A percentile compares a stretch with the other conserved stretches of the same genome.
These are phyloP conservation scores for Meta bourneti DNA, from an alignment of 2,888 invertebrate species.

Conservation along the genomic window DNA sequence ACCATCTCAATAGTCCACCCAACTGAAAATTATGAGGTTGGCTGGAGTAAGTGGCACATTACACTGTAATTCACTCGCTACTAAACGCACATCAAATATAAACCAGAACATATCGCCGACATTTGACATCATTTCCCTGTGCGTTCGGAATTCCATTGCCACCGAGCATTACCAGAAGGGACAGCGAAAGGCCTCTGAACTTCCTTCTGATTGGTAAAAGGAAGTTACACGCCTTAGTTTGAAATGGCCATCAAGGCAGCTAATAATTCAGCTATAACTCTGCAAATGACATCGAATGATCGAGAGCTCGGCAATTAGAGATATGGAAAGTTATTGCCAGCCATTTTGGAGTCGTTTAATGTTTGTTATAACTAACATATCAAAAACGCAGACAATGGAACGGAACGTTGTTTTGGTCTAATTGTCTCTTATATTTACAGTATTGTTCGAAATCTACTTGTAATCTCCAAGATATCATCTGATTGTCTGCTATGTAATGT, in stretches of 20 bases:
- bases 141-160: neutral
- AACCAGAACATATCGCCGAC: conserved; percentile 1
- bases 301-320: neutral
- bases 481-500: neutral
- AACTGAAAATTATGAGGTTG: neutral
- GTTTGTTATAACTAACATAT: neutral
- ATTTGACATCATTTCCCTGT: conserved; percentile 31
- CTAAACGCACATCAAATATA: neutral
- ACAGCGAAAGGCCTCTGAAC: conserved; percentile 8
- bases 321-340: neutral
- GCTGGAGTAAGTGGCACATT: neutral
- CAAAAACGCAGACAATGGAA: conserved; percentile 23
- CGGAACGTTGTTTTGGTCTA: conserved; percentile 7
- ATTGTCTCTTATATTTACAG: conserved; percentile 17
- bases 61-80: neutral
- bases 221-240: neutral
- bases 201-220: neutral
- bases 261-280: conserved; percentile 1
- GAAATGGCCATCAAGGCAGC: neutral
- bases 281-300: conserved; percentile 23
- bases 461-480: conserved; percentile 1
- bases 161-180: neutral
- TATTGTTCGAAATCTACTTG: conserved; percentile 15
- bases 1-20: neutral
- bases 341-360: conserved; percentile 21